Base-by-base conservation (phyloP, 2,888 invertebrate genomes). In the Erpobdella octoculata region DNA sequence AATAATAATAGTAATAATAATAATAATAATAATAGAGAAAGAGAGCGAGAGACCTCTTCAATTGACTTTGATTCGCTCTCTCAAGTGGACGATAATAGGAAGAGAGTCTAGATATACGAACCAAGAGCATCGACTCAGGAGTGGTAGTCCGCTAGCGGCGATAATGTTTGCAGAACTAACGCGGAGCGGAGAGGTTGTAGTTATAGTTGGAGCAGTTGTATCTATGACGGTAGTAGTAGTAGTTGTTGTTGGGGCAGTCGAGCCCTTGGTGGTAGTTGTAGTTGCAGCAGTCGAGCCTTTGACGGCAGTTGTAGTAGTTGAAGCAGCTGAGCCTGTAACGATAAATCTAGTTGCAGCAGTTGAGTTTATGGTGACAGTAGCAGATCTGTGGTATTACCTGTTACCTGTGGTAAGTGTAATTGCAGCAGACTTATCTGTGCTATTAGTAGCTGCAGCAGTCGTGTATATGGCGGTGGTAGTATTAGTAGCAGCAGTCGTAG, bases 181-280 rank as follows among this genome's bases (percentile, higher is more conserved):
- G 21, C 15, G 5, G n/a, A 12, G 35, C 35, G 48, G 21, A 66
- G 48, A 38, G 38, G 48, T 41, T 8, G 31, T 66, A n/a, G 33
- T 41, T 9, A 41, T 41, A 66, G 67, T 41, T 38, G 48, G n/a
- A 4, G 37, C 2, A 66, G 37, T 66, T 38, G 67, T 5, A 66
- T 35, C 2, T 38, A 41, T 28, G 2, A 3, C 15, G 2, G 5
- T 48, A 66, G 67, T 41, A 66, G 67, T 66, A 41, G 70, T 70
- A 70, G 70, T 67, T 31, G 69, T 70, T 67, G 69, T 70, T 67
- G 70, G 65, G 66, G 69, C 66, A 70, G 69, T 66, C 65, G 70
- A 31, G 31, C 66, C 66, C 65, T 64, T 70, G 66, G 70, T 70
- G 66, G 70, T 70, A 70, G 70, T 67, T 31, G 70, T 70, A 70